A percentile compares a stretch with the other conserved stretches of the same genome.
These are phyloP conservation scores for Hypotaenidia philippensis DNA, from an alignment of 2,797 vertebrate genomes.

Conservation along the genomic window DNA sequence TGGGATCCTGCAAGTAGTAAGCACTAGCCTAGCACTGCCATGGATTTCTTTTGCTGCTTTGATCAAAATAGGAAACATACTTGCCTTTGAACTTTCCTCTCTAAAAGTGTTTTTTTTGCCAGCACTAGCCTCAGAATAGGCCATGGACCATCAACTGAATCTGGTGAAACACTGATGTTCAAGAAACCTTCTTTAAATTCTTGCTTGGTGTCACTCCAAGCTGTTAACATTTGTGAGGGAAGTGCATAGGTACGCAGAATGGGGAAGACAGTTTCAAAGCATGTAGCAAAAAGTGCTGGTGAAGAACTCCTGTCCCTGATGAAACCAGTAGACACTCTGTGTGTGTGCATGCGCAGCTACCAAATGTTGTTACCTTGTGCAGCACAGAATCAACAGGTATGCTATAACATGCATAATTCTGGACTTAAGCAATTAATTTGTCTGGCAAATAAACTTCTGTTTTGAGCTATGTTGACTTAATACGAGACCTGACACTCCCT, in stretches of 20 bases:
- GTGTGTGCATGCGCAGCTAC: accelerated
- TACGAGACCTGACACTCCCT: not conserved
- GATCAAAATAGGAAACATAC: not conserved
- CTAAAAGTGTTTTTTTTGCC: not conserved
- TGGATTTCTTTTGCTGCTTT: not conserved
- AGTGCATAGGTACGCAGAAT: not conserved
- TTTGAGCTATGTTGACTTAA: not conserved
- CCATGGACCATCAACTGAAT: not conserved
- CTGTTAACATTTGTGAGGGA: not conserved
- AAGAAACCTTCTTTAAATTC: not conserved
- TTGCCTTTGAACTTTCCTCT: not conserved
- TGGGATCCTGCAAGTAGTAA: not conserved
- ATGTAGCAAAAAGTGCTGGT: not conserved
- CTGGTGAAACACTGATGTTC: not conserved
- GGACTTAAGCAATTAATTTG: not conserved
- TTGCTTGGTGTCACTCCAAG: not conserved
- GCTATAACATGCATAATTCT: accelerated
- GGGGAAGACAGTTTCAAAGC: not conserved
- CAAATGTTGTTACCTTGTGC: not conserved
- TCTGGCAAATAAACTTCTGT: not conserved
- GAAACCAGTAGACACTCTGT: not conserved
- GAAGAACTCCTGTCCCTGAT: not conserved
- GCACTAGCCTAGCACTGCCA: not conserved
- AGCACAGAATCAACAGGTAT: not conserved
- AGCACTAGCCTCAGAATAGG: not conserved